Conservation (phyloP, 2,113 vertebrate genomes). For the Micronycteris hirsuta region DNA sequence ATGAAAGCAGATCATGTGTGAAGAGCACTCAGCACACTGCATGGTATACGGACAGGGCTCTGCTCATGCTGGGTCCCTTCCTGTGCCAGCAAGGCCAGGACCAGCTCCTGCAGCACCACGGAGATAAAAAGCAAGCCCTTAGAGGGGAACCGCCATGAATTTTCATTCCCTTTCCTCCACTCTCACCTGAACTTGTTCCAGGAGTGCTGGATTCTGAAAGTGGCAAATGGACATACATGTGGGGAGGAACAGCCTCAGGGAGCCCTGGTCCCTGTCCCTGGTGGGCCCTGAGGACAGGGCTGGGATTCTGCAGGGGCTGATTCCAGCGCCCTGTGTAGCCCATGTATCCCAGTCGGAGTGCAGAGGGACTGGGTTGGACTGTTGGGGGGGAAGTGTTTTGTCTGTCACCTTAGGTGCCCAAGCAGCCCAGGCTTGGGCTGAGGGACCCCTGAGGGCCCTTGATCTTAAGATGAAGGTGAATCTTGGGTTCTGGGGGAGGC, state of each 20-base stretch:
- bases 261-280: too few relatives aligned
- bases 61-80: not conserved
- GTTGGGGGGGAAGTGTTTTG: accelerated
- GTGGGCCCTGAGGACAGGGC: not conserved
- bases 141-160: accelerated
- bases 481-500: too few relatives aligned
- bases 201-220: not conserved
- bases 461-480: not conserved
- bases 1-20: not conserved
- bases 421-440: not conserved
- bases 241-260: not conserved
- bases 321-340: not conserved
- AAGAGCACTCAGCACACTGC: too few relatives aligned
- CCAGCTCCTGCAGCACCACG: accelerated
- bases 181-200: not conserved
- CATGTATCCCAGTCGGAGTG: not conserved
- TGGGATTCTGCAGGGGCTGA: too few relatives aligned
- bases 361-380: not conserved
- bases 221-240: accelerated
- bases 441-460: not conserved
- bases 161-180: not conserved
- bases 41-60: not conserved
- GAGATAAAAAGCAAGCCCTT: not conserved
- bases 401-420: not conserved
- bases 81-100: not conserved